phyloP scores from a whole-genome alignment of 2,888 invertebrate genomes.

The Pandemis cinnamomeana region DNA sequence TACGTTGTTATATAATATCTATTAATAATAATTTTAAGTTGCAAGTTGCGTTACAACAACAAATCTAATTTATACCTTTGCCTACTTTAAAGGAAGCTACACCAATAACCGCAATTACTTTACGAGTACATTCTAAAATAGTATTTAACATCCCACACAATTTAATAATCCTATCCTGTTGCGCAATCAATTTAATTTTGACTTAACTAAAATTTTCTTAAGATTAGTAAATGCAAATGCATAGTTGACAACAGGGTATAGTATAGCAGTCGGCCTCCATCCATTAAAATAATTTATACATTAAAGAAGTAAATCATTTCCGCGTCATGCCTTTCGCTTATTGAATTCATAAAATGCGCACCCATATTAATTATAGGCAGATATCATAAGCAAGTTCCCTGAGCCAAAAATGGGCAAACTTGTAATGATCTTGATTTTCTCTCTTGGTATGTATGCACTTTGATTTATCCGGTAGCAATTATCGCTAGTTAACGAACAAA shows the following conservation, averaged over 20 bases:
- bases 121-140: neutral
- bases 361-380: constrained; percentile 7
- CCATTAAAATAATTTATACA: constrained; percentile 16
- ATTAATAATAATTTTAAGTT: neutral
- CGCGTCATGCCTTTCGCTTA: constrained; percentile 36
- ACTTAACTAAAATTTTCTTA: neutral
- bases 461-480: neutral
- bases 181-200: neutral
- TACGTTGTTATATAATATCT: constrained; percentile 5
- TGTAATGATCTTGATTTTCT: constrained; percentile 1
- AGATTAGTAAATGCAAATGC: neutral
- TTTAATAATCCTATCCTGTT: constrained; percentile 1
- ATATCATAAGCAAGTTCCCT: neutral
- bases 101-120: neutral
- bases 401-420: neutral
- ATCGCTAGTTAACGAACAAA: neutral
- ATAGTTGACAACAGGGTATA: constrained; percentile 7
- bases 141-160: no score
- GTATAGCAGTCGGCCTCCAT: constrained; percentile 19
- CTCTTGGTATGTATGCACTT: constrained; percentile 6
- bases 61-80: no score
- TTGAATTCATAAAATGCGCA: constrained; percentile 24
- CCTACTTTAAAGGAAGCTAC: neutral
- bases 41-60: neutral
- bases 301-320: constrained; percentile 24